Evolutionary conservation across 2,888 invertebrate species (phyloP).

Genomic region (Resseliella maxima): DNA sequence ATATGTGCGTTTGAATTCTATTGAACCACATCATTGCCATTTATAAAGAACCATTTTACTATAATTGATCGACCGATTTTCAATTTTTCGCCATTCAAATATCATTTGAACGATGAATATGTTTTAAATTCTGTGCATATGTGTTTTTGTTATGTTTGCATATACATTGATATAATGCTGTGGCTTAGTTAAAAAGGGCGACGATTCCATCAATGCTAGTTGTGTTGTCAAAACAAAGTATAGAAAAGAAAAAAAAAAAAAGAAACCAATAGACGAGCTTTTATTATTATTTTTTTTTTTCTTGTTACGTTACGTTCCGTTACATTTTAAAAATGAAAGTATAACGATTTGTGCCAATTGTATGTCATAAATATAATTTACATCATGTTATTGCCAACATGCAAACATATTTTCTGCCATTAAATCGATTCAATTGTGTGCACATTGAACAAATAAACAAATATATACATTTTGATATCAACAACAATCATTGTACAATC

Average conservation of each 20-base stretch:
- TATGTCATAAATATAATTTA: conserved; percentile 41
- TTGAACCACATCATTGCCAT: too few species aligned
- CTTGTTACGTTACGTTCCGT: background rate
- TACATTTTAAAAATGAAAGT: background rate
- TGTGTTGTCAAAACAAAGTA: conserved; percentile 2
- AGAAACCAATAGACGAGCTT: background rate
- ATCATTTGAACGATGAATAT: too few species aligned
- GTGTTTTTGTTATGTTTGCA: background rate
- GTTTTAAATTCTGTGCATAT: background rate
- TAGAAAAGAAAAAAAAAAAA: too few species aligned
- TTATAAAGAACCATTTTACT: too few species aligned
- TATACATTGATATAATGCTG: background rate
- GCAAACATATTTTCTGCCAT: conserved; percentile 12
- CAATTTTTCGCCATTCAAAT: too few species aligned
- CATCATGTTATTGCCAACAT: conserved; percentile 38
- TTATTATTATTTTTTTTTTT: background rate
- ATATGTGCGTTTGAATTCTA: too few species aligned
- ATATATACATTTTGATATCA: conserved; percentile 3
- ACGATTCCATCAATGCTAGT: background rate
- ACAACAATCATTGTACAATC: background rate
- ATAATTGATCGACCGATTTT: background rate
- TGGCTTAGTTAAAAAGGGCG: background rate
- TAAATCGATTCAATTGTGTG: background rate
- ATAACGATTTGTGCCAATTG: background rate
- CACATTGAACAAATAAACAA: background rate